Evolutionary conservation across 92 coral and sea anemone genomes (phyloP).

Genomic region (Umimayanthus chanpuru): DNA sequence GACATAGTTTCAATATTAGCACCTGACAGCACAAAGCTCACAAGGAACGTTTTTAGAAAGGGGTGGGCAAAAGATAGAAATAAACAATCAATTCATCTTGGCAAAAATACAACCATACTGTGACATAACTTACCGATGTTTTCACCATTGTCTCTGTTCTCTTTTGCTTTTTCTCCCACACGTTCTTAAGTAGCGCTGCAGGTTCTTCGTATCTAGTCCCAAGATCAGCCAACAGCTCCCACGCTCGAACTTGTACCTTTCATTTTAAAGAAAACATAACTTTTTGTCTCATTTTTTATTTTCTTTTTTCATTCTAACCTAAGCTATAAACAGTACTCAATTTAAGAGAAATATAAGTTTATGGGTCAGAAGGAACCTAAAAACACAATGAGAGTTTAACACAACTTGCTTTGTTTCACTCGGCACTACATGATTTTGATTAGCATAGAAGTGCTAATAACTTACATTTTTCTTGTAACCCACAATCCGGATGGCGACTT

Average conservation of each 20-base stretch:
- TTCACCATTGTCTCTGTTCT: not conserved
- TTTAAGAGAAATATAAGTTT: too few species aligned
- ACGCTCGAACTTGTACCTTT: not conserved
- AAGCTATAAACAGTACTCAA: too few species aligned
- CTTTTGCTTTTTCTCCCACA: not conserved
- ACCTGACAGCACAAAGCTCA: too few species aligned
- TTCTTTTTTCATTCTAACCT: too few species aligned
- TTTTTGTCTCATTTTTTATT: not conserved
- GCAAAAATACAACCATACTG: too few species aligned
- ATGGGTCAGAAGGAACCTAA: not conserved
- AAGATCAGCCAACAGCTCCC: not conserved
- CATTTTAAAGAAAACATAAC: not conserved
- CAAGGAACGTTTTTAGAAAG: too few species aligned
- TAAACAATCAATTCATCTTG: too few species aligned
- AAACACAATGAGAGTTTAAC: not conserved
- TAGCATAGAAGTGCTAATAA: not conserved
- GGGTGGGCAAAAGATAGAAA: too few species aligned
- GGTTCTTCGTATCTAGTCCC: not conserved
- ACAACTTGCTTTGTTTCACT: not conserved
- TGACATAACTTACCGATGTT: not conserved
- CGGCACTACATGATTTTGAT: not conserved
- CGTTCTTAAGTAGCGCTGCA: not conserved
- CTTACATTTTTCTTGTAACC: slow-evolving; percentile 3
- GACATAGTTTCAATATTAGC: too few species aligned
- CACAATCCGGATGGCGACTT: not conserved